Evolutionary conservation across 2,113 vertebrate species (phyloP).

Genomic region (Onychorhynchus coronatus): DNA sequence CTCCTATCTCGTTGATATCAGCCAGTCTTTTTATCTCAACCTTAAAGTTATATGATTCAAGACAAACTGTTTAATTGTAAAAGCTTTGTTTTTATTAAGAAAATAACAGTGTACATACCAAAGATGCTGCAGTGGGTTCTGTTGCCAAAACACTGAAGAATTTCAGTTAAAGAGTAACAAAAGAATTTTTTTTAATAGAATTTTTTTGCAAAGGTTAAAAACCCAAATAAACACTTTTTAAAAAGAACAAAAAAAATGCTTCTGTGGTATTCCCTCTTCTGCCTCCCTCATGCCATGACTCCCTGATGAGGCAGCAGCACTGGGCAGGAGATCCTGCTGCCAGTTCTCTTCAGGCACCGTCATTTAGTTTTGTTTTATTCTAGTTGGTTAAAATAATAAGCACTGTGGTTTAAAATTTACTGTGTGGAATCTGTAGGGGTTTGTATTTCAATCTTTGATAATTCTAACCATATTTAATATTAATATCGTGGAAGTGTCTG

Average conservation of each 20-base stretch:
- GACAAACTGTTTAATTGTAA: background rate
- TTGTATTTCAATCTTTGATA: background rate
- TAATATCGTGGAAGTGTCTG: accelerated
- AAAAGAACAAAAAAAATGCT: background rate
- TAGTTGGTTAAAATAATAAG: background rate
- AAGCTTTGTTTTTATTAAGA: background rate
- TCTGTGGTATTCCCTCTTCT: background rate
- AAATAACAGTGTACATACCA: background rate
- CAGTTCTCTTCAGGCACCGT: background rate
- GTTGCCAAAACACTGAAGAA: background rate
- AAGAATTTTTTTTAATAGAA: background rate
- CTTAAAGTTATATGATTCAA: background rate
- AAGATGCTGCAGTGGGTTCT: background rate
- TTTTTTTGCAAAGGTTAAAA: background rate
- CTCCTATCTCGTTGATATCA: background rate
- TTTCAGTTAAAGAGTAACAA: background rate
- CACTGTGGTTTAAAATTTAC: background rate
- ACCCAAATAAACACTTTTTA: background rate
- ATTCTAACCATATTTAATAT: background rate
- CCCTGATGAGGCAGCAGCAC: background rate
- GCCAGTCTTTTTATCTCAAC: background rate
- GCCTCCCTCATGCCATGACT: accelerated
- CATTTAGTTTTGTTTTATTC: background rate
- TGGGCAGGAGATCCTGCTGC: background rate
- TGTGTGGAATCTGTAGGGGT: background rate